Percentiles rank a stretch among this genome's conserved stretches.
These are phyloP conservation scores for Crocuta crocuta DNA, from an alignment of 2,113 vertebrate genomes.

Conservation along the genomic window DNA sequence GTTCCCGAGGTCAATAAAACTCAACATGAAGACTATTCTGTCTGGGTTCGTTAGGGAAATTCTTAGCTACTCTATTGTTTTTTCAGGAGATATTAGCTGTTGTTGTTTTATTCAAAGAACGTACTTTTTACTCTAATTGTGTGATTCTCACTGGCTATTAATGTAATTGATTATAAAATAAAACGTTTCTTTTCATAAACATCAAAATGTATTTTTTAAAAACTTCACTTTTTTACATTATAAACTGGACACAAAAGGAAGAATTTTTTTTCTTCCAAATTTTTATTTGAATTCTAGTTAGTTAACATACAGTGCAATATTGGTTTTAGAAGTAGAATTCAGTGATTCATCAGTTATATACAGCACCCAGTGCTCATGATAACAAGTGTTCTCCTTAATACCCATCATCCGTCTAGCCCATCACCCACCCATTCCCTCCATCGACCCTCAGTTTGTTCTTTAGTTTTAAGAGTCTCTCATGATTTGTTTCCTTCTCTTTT, in stretches of 20 bases:
- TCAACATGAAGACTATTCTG: constrained; percentile 43
- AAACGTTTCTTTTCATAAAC: background rate
- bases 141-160: background rate
- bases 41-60: constrained; percentile 61
- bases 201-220: background rate
- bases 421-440: too few relatives aligned
- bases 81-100: background rate
- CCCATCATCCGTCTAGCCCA: too few relatives aligned
- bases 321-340: too few relatives aligned
- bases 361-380: too few relatives aligned
- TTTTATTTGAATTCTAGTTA: too few relatives aligned
- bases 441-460: too few relatives aligned
- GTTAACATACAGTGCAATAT: too few relatives aligned
- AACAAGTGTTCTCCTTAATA: too few relatives aligned
- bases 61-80: background rate
- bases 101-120: background rate
- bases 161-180: constrained; percentile 2
- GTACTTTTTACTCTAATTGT: background rate
- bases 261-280: background rate
- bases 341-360: too few relatives aligned
- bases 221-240: background rate
- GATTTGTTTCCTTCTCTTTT: too few relatives aligned
- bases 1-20: constrained; percentile 57
- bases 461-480: too few relatives aligned
- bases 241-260: background rate